phyloP scores from a whole-genome alignment of 2,888 invertebrate species.

The Perizoma affinitatum region DNA sequence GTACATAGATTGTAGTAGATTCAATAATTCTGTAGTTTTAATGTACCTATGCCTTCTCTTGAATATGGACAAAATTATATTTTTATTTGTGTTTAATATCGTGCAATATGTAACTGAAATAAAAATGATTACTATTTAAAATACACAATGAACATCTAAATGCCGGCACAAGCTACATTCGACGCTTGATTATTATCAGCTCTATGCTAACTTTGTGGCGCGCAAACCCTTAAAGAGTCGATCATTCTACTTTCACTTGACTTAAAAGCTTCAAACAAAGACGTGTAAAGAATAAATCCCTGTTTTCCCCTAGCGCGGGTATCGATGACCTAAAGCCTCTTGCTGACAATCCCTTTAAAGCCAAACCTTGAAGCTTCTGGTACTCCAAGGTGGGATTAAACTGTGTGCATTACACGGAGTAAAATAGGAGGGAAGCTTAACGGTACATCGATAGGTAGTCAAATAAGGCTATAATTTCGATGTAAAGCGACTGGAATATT shows the following conservation, averaged over 20 bases:
- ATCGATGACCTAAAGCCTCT: constrained; percentile 38
- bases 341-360: constrained; percentile 44
- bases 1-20: too few relatives aligned
- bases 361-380: constrained; percentile 37
- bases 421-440: constrained; percentile 21
- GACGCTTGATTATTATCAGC: constrained; percentile 3
- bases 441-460: constrained; percentile 7
- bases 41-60: too few relatives aligned
- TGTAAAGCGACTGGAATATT: constrained; percentile 5
- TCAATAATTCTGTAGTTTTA: too few relatives aligned
- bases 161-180: background rate
- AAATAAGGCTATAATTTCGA: background rate
- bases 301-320: constrained; percentile 30
- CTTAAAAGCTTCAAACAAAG: constrained; percentile 33
- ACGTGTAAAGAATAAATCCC: constrained; percentile 28
- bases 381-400: constrained; percentile 37
- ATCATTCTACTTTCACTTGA: constrained; percentile 17
- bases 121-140: too few relatives aligned
- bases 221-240: constrained; percentile 5
- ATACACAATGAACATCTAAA: background rate
- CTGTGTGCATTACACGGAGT: constrained; percentile 36
- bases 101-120: too few relatives aligned
- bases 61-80: too few relatives aligned
- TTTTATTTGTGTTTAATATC: too few relatives aligned
- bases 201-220: constrained; percentile 15